These are phyloP conservation scores for Magallana ariakensis DNA, from an alignment of 1,140 invertebrate genomes.

Conservation along the genomic window DNA sequence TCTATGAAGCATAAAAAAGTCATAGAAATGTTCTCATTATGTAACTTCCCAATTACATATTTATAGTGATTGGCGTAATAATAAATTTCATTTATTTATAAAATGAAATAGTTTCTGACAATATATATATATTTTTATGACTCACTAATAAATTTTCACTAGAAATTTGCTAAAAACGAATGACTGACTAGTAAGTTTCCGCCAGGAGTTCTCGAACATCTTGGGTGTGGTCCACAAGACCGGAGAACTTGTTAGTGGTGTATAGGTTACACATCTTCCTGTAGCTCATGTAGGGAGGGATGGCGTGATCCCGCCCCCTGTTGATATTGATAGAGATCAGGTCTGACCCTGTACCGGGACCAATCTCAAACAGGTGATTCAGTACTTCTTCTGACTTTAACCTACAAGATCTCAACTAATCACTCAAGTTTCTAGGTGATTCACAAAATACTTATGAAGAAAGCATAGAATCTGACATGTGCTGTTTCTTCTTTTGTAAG, in stretches of 20 bases:
- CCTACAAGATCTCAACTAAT: neutral
- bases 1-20: neutral
- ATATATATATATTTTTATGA: too few relatives aligned
- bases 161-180: too few relatives aligned
- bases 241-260: neutral
- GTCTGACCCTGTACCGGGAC: conserved; percentile 49
- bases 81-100: too few relatives aligned
- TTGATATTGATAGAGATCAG: conserved; percentile 84
- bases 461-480: neutral
- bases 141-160: too few relatives aligned
- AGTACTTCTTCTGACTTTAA: neutral
- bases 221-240: neutral
- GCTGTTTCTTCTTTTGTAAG: too few relatives aligned
- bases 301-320: conserved; percentile 90
- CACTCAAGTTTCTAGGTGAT: too few relatives aligned
- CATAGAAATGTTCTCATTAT: too few relatives aligned
- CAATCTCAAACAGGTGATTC: neutral
- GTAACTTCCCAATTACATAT: neutral
- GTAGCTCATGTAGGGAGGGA: conserved; percentile 80
- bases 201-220: neutral
- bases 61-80: too few relatives aligned
- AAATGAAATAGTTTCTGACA: too few relatives aligned
- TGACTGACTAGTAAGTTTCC: neutral
- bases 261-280: conserved; percentile 49
- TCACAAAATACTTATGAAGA: neutral